Percentiles rank a stretch among this genome's conserved stretches.
Conservation (phyloP, 2,113 vertebrate genomes). For the Alouatta palliata region DNA sequence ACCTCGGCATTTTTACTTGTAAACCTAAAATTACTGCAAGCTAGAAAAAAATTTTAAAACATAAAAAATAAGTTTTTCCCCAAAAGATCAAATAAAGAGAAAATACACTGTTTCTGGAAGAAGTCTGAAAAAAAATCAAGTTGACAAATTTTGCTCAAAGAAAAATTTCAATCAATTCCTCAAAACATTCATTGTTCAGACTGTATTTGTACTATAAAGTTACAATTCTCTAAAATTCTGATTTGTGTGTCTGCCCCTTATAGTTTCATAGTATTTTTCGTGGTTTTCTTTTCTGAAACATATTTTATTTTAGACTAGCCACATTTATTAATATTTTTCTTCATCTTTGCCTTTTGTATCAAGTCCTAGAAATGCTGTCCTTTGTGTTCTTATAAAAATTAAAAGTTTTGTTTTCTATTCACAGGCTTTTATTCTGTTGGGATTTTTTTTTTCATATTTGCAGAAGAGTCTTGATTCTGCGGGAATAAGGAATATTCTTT, state of each 20-base stretch:
- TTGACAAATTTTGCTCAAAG: background rate
- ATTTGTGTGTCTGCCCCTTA: background rate
- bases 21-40: background rate
- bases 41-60: background rate
- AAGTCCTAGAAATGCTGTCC: background rate
- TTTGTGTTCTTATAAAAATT: background rate
- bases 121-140: background rate
- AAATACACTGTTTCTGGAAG: background rate
- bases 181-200: background rate
- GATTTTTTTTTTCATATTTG: background rate
- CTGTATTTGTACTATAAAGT: background rate
- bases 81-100: background rate
- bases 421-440: background rate
- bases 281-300: background rate
- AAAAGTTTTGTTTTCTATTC: background rate
- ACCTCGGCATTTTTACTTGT: background rate
- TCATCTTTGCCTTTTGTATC: background rate
- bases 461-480: background rate
- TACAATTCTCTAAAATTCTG: background rate
- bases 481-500: background rate
- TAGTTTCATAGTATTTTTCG: background rate
- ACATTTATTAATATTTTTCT: background rate
- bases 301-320: background rate
- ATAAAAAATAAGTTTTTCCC: background rate
- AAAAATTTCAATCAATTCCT: background rate